Percentiles rank a stretch among this genome's conserved stretches.
Conservation (phyloP, 2,113 vertebrate genomes). For the Pedetes capensis region DNA sequence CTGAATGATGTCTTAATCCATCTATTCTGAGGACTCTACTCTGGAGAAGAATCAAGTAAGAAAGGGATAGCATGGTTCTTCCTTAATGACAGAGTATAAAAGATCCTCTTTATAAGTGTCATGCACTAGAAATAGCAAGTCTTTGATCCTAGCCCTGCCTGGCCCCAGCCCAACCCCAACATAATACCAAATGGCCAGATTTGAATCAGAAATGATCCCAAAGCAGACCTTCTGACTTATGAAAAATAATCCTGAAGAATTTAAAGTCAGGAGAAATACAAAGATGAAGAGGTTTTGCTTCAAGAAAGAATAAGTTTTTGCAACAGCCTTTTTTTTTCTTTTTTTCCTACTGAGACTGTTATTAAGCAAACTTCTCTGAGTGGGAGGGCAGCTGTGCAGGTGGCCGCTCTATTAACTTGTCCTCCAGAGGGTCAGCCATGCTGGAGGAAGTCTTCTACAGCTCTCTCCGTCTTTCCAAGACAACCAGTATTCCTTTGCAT, state of each 20-base stretch:
- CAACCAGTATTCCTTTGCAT: background rate
- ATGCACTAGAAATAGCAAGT: background rate
- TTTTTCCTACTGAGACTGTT: constrained; percentile 51
- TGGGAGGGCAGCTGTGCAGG: background rate
- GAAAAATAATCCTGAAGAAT: constrained; percentile 50
- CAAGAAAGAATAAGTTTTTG: constrained; percentile 57
- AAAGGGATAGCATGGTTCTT: background rate
- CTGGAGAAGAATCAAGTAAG: background rate
- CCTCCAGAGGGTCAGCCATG: background rate
- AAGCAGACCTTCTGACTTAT: background rate
- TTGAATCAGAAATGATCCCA: background rate
- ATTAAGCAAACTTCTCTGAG: constrained; percentile 34
- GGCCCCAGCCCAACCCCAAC: background rate
- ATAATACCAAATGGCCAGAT: background rate
- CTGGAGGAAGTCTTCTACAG: background rate
- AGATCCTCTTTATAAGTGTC: background rate
- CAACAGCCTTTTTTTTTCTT: constrained; percentile 77
- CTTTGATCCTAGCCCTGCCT: background rate
- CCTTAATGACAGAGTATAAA: background rate
- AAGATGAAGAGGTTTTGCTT: constrained; percentile 60
- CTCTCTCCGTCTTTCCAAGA: background rate
- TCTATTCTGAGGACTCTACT: background rate
- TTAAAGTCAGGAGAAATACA: constrained; percentile 62
- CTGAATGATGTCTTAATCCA: background rate
- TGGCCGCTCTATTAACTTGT: background rate